A percentile compares a stretch with the other conserved stretches of the same genome.
These are phyloP conservation scores for Theodoxus fluviatilis DNA, from an alignment of 2,888 invertebrate species.

Conservation along the genomic window DNA sequence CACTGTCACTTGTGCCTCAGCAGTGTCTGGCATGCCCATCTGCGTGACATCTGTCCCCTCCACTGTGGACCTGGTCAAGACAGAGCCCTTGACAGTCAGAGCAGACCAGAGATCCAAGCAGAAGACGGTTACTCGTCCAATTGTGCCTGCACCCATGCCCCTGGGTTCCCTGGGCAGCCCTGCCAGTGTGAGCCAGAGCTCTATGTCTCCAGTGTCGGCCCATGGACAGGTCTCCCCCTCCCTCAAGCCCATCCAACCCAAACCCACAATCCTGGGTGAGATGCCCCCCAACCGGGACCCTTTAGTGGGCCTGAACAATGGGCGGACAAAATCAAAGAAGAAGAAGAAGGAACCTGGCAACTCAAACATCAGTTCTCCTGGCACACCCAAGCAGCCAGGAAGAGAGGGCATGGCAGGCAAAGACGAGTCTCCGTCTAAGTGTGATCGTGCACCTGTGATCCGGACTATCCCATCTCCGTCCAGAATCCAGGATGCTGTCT, in stretches of 20 bases:
- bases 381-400: conserved; percentile 61
- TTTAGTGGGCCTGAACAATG: conserved; percentile 59
- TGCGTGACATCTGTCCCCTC: conserved; percentile 36
- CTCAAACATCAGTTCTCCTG: too few relatives aligned
- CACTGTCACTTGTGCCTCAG: conserved; percentile 30
- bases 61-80: conserved; percentile 29
- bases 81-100: conserved; percentile 48
- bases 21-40: conserved; percentile 33
- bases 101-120: too few relatives aligned
- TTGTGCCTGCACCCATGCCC: conserved; percentile 58
- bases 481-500: conserved; percentile 53
- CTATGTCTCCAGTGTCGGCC: conserved; percentile 45
- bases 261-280: conserved; percentile 64
- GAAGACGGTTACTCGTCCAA: conserved; percentile 48
- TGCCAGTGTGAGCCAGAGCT: conserved; percentile 47
- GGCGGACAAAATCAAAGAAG: conserved; percentile 62
- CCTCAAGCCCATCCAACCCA: conserved; percentile 65
- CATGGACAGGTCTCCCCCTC: conserved; percentile 48
- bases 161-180: conserved; percentile 41
- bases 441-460: conserved; percentile 45
- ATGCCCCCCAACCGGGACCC: conserved; percentile 55
- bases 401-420: conserved; percentile 39
- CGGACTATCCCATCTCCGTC: conserved; percentile 45
- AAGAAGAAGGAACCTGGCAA: conserved; percentile 49
- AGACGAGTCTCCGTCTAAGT: conserved; percentile 39